Evolutionary conservation across 2,113 vertebrate species (phyloP).

Genomic region (Tragelaphus buxtoni): DNA sequence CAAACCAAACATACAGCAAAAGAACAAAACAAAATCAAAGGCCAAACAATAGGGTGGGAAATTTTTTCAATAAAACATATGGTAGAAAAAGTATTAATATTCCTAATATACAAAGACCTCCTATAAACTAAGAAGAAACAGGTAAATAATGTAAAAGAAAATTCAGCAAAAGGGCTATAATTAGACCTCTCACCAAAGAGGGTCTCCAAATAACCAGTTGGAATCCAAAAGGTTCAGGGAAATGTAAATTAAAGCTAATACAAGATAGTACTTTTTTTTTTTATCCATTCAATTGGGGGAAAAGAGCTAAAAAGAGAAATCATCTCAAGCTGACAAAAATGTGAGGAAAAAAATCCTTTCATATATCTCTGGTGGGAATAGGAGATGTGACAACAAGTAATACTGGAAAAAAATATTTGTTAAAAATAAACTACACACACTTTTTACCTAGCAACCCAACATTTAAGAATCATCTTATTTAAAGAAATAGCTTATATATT

Average conservation of each 20-base stretch:
- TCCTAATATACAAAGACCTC: not conserved
- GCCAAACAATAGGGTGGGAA: not conserved
- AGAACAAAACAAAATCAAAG: not conserved
- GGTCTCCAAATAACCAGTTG: not conserved
- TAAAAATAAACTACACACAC: conserved; percentile 13
- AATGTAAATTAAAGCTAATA: not conserved
- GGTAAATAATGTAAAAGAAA: not conserved
- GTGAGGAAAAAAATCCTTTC: not conserved
- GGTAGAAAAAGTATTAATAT: not conserved
- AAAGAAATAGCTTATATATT: not conserved
- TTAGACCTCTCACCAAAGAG: not conserved
- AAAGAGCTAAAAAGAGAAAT: not conserved
- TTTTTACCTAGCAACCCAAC: conserved; percentile 4
- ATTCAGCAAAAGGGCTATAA: not conserved
- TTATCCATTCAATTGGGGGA: not conserved
- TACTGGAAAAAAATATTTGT: not conserved
- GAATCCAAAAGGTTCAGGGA: not conserved
- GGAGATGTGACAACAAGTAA: not conserved
- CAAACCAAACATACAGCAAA: not conserved
- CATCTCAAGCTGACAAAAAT: conserved; percentile 5
- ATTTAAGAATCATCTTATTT: not conserved
- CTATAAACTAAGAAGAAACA: not conserved
- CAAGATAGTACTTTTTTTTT: not conserved
- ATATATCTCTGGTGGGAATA: not conserved
- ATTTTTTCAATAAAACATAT: not conserved